Percentiles rank a stretch among this genome's conserved stretches.
These are phyloP conservation scores for Cyrtodaria siliqua DNA, from an alignment of 2,888 invertebrate species.

Conservation along the genomic window DNA sequence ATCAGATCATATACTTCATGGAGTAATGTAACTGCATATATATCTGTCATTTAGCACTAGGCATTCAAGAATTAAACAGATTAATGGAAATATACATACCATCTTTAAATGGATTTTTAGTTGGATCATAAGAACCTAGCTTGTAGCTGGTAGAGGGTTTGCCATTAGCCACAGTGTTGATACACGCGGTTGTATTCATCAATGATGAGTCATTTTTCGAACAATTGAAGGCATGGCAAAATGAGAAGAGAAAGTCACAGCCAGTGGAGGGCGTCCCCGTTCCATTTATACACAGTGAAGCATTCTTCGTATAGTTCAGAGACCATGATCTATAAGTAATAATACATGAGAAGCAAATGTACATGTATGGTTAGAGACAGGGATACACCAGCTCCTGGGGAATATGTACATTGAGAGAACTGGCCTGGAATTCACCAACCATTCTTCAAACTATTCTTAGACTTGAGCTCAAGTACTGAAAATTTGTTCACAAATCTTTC, in stretches of 20 bases:
- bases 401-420: no score
- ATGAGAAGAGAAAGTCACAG: slow-evolving; percentile 34
- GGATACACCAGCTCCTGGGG: no score
- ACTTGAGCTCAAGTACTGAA: no score
- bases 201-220: slow-evolving; percentile 23
- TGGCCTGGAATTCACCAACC: no score
- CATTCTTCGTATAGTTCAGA: slow-evolving; percentile 6
- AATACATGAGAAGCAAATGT: no score
- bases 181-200: slow-evolving; percentile 38
- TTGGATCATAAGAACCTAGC: slow-evolving; percentile 25
- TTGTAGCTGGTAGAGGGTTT: slow-evolving; percentile 10
- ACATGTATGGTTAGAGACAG: no score
- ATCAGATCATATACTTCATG: no score
- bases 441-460: no score
- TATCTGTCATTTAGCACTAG: no score
- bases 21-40: no score
- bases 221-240: slow-evolving; percentile 38
- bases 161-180: not conserved
- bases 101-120: slow-evolving; percentile 22
- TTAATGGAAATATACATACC: not conserved
- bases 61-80: no score
- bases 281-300: slow-evolving; percentile 10
- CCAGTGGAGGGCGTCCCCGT: not conserved
- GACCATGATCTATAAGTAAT: slow-evolving; percentile 10
- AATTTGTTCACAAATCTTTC: no score